Evolutionary conservation across 2,888 invertebrate species (phyloP).

Genomic region (Cheilosia soror): DNA sequence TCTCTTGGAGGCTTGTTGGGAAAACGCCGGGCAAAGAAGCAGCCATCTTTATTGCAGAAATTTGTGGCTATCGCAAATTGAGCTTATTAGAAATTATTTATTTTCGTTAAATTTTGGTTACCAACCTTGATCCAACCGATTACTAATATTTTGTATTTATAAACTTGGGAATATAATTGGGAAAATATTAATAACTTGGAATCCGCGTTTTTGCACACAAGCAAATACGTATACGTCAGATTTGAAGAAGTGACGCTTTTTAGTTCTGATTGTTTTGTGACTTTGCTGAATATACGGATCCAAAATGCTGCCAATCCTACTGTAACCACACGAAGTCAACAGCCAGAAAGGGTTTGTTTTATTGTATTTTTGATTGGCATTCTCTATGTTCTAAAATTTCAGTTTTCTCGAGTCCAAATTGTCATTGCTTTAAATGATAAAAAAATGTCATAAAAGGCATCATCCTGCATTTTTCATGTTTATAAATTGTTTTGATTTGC

Average conservation of each 20-base stretch:
- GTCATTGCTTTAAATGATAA: too few species aligned
- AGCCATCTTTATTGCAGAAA: constrained; percentile 85
- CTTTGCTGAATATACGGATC: not conserved
- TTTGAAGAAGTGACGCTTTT: constrained; percentile 42
- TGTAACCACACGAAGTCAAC: too few species aligned
- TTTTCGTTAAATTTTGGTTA: not conserved
- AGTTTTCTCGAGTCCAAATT: too few species aligned
- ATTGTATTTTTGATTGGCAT: too few species aligned
- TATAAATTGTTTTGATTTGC: too few species aligned
- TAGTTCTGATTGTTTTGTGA: constrained; percentile 41
- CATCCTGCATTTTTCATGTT: too few species aligned
- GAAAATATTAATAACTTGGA: not conserved
- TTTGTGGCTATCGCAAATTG: too few species aligned
- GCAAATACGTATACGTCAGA: constrained; percentile 14
- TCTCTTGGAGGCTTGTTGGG: constrained; percentile 86
- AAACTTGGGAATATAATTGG: constrained; percentile 2
- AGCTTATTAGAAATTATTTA: not conserved
- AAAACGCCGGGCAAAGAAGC: constrained; percentile 88
- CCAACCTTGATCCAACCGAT: not conserved
- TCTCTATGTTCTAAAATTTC: too few species aligned
- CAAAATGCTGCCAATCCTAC: not conserved
- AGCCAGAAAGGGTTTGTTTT: too few species aligned
- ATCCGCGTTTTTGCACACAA: constrained; percentile 32
- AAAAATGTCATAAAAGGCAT: too few species aligned
- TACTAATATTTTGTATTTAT: constrained; percentile 1